Evolutionary conservation across 2,888 invertebrate genomes (phyloP).

Genomic region (Cecidostiba fungosa): DNA sequence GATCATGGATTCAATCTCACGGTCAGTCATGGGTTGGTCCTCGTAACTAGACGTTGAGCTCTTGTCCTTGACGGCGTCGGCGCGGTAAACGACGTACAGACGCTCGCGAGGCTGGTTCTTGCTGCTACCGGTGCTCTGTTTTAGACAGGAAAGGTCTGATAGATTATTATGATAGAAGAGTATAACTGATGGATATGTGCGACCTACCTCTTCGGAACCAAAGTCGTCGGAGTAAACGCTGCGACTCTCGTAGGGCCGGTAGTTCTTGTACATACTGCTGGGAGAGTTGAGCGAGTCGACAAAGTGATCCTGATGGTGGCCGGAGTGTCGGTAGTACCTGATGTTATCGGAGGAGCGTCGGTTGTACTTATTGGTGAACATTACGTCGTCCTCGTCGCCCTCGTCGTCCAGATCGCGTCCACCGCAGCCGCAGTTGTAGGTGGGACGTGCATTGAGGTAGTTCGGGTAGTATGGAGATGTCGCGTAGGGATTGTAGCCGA

Average conservation of each 20-base stretch:
- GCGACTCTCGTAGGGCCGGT: constrained; percentile 20
- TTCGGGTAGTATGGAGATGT: background rate
- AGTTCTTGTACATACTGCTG: constrained; percentile 27
- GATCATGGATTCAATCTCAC: constrained; percentile 40
- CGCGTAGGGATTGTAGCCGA: constrained; percentile 24
- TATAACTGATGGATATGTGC: background rate
- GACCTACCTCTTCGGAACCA: constrained; percentile 34
- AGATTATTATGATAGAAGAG: background rate
- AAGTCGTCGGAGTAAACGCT: background rate
- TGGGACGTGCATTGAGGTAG: background rate
- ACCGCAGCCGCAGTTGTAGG: background rate
- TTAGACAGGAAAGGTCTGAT: background rate
- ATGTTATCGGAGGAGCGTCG: constrained; percentile 2
- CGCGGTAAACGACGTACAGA: constrained; percentile 54
- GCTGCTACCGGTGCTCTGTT: background rate
- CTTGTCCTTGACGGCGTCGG: constrained; percentile 20
- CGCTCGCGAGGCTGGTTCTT: constrained; percentile 25
- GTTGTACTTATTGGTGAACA: constrained; percentile 11
- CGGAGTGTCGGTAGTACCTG: constrained; percentile 23
- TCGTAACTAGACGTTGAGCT: background rate
- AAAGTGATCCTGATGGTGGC: background rate
- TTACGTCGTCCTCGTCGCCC: constrained; percentile 20
- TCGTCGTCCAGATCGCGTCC: constrained; percentile 15
- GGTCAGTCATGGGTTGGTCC: background rate
- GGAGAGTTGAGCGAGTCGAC: background rate